These are phyloP conservation scores for Lycophotia porphyrea DNA, from an alignment of 2,888 invertebrate genomes.

Conservation along the genomic window DNA sequence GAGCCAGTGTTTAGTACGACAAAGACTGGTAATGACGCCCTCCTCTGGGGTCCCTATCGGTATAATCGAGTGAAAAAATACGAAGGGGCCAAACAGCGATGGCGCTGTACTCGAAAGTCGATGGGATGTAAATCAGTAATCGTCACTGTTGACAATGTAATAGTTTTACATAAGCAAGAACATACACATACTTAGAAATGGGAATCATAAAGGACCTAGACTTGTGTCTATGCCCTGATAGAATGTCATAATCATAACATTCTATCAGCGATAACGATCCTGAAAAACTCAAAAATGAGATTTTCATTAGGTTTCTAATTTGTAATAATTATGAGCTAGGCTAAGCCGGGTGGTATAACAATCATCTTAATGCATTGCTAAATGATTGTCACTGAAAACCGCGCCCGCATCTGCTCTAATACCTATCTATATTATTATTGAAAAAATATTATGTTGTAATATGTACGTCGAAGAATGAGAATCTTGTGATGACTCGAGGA, in stretches of 20 bases:
- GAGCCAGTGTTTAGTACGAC: background rate
- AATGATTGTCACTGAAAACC: too few relatives aligned
- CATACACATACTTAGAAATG: slow-evolving; percentile 26
- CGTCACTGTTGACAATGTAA: slow-evolving; percentile 15
- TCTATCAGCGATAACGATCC: background rate
- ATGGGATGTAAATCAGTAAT: slow-evolving; percentile 29
- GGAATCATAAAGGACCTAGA: background rate
- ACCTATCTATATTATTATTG: too few relatives aligned
- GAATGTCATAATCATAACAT: background rate
- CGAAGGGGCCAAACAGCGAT: slow-evolving; percentile 43
- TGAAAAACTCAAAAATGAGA: background rate
- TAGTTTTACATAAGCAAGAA: slow-evolving; percentile 27
- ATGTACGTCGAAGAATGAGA: too few relatives aligned
- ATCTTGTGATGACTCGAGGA: slow-evolving; percentile 1
- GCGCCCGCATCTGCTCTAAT: too few relatives aligned
- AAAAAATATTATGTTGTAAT: too few relatives aligned
- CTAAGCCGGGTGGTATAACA: too few relatives aligned
- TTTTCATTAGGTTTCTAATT: background rate
- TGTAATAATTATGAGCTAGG: too few relatives aligned
- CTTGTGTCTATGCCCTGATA: background rate
- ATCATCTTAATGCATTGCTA: too few relatives aligned
- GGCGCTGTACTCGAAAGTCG: slow-evolving; percentile 44
- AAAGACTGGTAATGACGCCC: slow-evolving; percentile 34
- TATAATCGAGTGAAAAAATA: slow-evolving; percentile 27
- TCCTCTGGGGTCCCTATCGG: slow-evolving; percentile 29